Base-by-base conservation (phyloP, 1,140 invertebrate species). In the Thaumetopoea pityocampa region DNA sequence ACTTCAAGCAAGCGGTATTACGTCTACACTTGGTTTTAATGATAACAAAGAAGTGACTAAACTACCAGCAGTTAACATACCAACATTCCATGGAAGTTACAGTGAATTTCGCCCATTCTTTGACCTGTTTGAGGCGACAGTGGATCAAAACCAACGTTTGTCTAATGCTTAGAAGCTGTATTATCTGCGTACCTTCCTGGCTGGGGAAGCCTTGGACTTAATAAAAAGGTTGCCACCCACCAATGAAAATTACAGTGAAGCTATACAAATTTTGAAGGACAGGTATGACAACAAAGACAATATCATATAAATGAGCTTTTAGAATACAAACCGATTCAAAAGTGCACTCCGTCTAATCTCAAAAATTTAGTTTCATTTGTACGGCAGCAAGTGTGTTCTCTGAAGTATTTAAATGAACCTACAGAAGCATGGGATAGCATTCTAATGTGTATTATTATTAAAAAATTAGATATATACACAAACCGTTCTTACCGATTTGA, bases 371-470 rank as follows among this genome's bases (percentile, higher is more conserved):
- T 48, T 3, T 29, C 23, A 3, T 0, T 23, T 5, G 12, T 35
- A 5, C 7, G 18, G 8, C 45, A 48, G 15, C 45, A 48, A 9
- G 1, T 35, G 1, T 8, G 23, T 28, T 36, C 46, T 1, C 32
- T 40, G 12, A 49, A 49, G 49, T 51, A 60, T 19, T 34, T 60
- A 10, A 17, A 47, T 4, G 20, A 50, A 26, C 48, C 51, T 4
- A 8, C 46, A 27, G 42, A 53, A 18, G 28, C 47, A 11, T 59
- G 47, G 47, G 44, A 55, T 15, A 45, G 48, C 40, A 12, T 55
- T 4, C 20, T 60, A 6, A 34, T 50, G 18, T 43, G 18, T 7
- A 34, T 48, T 10, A 36, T 47, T 18, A 17, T 14, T 8, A 36
- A 14, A 19, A 56, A 56, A 12, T 18, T 51, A 5, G 47, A 51